These are phyloP conservation scores for Sylvia atricapilla DNA, from an alignment of 2,113 vertebrate species.

Conservation along the genomic window DNA sequence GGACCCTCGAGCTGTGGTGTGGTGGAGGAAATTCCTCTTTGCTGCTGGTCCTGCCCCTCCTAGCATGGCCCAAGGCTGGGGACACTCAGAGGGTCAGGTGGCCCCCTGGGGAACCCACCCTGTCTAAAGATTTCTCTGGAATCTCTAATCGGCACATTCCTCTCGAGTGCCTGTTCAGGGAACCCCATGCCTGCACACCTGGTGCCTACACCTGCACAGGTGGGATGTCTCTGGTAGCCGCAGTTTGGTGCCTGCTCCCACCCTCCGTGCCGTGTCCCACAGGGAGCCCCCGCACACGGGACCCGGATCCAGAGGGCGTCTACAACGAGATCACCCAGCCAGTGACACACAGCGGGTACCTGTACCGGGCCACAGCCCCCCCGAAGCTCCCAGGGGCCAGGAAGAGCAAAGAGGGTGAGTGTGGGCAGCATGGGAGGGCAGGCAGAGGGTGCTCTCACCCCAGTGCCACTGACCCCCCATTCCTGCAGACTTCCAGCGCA, in stretches of 20 bases:
- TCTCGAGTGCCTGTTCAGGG: background rate
- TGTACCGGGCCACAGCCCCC: conserved; percentile 78
- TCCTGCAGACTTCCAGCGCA: conserved; percentile 82
- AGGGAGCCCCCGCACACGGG: background rate
- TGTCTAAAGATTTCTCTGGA: background rate
- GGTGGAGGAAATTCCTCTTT: background rate
- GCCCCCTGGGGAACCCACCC: fast-evolving
- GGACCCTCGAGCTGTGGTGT: background rate
- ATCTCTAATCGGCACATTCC: fast-evolving
- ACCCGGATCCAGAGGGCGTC: conserved; percentile 54
- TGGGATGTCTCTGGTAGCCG: background rate
- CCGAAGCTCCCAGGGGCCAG: conserved; percentile 74
- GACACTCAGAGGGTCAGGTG: background rate
- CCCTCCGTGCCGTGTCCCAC: fast-evolving
- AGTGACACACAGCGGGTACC: conserved; percentile 81
- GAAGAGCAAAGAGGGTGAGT: conserved; percentile 82
- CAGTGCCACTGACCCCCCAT: fast-evolving
- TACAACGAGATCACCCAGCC: conserved; percentile 95
- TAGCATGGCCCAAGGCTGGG: fast-evolving
- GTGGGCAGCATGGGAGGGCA: background rate
- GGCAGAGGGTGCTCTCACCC: background rate
- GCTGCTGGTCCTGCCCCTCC: background rate
- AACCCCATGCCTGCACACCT: background rate
- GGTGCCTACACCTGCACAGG: background rate
- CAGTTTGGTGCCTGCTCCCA: fast-evolving